Evolutionary conservation across 2,797 vertebrate species (phyloP), one percentile per base, ranked within the genome.

Genomic region (Bradypodion pumilum): DNA sequence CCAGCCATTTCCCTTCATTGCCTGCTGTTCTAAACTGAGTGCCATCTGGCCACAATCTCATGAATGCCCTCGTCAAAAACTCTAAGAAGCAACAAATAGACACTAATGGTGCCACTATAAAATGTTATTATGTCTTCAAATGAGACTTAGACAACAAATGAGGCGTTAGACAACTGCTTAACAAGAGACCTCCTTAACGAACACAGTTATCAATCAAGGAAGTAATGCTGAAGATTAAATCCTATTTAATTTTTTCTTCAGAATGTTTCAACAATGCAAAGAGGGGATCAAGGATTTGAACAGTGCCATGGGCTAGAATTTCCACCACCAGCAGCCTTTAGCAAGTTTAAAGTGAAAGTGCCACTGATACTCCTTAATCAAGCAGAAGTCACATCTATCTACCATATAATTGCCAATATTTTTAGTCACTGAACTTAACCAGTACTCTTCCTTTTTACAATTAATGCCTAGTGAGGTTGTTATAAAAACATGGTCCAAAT

Each of bases 41-140:
- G 75, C 32, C 88, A 91, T 86, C 87, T 78, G 0, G 76, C 86
- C 13, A 87, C 72, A 60, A 90, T 44, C 82, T 89, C 86, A 83
- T 73, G 86, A 75, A 89, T 88, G 85, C 88, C 81, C 87, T 85
- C 87, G 87, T 74, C 74, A 74, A 59, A 59, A 72, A 42, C 23
- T 83, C 74, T 80, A 84, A 86, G 85, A 79, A 73, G 10, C 2
- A 23, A 87, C 90, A 86, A 89, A 91, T 90, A 85, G 85, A 90
- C 91, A 87, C 86, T 92, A 89, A 93, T 91, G 92, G 91, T 89
- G 73, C 75, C 9, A 0, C 85, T 90, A 88, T 35, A 82, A 81
- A 83, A 93, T 86, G 87, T 89, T 90, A 91, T 91, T 89, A 91
- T 79, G 82, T 90, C 82, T 86, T 90, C 81, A 88, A 56, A 21